Evolutionary conservation across 2,113 vertebrate species (phyloP).

Genomic region (Laticauda laticaudata): DNA sequence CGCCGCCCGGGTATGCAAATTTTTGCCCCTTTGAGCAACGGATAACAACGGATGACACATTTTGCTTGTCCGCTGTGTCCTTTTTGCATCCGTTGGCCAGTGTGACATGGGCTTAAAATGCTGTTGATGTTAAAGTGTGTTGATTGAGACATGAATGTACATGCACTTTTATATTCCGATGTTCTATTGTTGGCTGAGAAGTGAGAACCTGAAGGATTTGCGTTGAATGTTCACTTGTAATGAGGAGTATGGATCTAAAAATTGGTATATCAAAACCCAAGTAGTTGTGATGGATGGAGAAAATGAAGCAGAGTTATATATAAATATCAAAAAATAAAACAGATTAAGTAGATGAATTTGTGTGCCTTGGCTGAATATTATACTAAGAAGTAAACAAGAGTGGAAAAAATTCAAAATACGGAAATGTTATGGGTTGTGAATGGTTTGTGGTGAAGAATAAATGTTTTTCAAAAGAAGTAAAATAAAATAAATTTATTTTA

Average conservation of each 20-base stretch:
- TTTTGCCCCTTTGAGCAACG: too few species aligned
- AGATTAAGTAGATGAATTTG: background rate
- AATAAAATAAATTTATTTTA: background rate
- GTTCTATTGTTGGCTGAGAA: background rate
- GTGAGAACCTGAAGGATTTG: background rate
- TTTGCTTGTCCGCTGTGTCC: too few species aligned
- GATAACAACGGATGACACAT: too few species aligned
- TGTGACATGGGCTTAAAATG: too few species aligned
- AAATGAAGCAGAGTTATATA: background rate
- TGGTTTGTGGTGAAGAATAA: background rate
- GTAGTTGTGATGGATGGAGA: background rate
- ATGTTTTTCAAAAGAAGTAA: background rate
- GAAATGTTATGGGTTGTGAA: background rate
- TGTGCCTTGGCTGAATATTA: background rate
- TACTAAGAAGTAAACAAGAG: background rate
- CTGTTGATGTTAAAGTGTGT: too few species aligned
- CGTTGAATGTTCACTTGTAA: background rate
- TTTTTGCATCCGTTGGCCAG: too few species aligned
- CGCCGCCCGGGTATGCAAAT: too few species aligned
- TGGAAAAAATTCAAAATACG: background rate
- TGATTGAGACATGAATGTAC: too few species aligned
- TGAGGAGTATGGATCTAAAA: background rate
- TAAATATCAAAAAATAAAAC: too few species aligned
- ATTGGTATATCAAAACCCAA: background rate
- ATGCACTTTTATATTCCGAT: background rate